Evolutionary conservation across 2,888 invertebrate species (phyloP), one percentile per base, ranked within the genome.

Genomic region (Drosophila hamatofila): DNA sequence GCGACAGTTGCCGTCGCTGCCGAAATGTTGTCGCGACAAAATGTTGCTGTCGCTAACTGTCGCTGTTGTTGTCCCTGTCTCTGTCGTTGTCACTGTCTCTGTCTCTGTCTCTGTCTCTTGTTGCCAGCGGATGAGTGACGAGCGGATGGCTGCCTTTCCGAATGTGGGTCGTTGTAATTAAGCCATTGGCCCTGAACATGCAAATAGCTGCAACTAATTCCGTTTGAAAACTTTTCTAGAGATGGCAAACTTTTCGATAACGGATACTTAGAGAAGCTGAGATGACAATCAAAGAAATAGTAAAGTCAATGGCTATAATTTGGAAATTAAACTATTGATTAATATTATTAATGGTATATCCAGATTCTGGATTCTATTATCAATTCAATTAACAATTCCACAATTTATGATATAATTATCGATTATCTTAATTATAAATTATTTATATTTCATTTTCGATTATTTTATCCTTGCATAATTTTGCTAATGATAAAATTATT

Each of bases 1-100:
- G 80, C 84, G 89, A 89, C 84, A 84, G 74, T 89, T 84, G 82
- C 76, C 69, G 73, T 66, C 69, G 88, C 74, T 82, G 81, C 81
- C 78, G 81, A 81, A 81, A 74, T 72, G 80, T 83, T 85, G 86
- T 80, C 68, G 81, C 81, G 77, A 76, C 80, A 82, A 83, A 85
- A 85, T 88, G 84, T 87, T 86, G 68, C 84, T 83, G 70, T 58
- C 70, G 70, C 77, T 83, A 74, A 67, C 81, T 72, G 81, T 75
- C 39, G 49, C 42, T 60, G 46, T 41, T 25, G 79, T 75, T 35
- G 16, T 51, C 51, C 2, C 76, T 78, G 69, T 55, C 63, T 54
- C 73, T 80, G 12, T 33, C 33, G 14, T 14, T 35, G 9, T 51
- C 21, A 4, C 81, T 78, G 51, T 21, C 4, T 0, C 65, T 61